Evolutionary conservation across 2,113 vertebrate species (phyloP).

Genomic region (Datnioides undecimradiatus): DNA sequence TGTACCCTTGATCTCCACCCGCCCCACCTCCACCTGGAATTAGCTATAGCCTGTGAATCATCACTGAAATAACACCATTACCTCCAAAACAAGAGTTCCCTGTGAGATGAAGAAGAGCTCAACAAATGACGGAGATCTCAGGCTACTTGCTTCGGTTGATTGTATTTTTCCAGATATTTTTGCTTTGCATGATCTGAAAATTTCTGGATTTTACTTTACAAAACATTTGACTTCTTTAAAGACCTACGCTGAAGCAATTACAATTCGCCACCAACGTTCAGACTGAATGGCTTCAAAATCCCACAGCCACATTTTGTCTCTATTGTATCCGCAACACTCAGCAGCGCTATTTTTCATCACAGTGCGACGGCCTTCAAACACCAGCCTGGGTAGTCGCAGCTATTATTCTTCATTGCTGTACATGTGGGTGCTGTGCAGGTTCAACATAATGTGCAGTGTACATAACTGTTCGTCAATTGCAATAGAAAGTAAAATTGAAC

Average conservation of each 20-base stretch:
- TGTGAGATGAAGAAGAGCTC: background rate
- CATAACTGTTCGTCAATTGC: background rate
- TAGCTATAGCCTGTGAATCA: background rate
- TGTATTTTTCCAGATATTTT: too few species aligned
- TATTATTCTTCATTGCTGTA: slow-evolving; percentile 1
- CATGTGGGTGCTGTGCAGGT: background rate
- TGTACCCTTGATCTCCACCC: background rate
- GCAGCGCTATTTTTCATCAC: background rate
- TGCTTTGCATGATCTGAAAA: background rate
- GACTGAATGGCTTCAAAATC: slow-evolving; percentile 8
- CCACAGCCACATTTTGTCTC: background rate
- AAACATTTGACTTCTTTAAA: background rate
- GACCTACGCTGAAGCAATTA: background rate
- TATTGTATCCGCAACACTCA: background rate
- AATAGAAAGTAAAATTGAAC: slow-evolving; percentile 6
- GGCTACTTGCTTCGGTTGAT: too few species aligned
- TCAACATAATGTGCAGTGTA: background rate
- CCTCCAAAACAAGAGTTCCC: slow-evolving; percentile 6
- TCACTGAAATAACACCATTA: background rate
- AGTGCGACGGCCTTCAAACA: slow-evolving; percentile 12
- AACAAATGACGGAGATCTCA: background rate
- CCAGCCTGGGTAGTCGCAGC: background rate
- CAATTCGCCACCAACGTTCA: background rate
- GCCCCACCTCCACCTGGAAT: too few species aligned
- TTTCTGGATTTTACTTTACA: slow-evolving; percentile 1